Evolutionary conservation across 2,113 vertebrate species (phyloP), one percentile per base, ranked within the genome.

Genomic region (Silurus meridionalis): DNA sequence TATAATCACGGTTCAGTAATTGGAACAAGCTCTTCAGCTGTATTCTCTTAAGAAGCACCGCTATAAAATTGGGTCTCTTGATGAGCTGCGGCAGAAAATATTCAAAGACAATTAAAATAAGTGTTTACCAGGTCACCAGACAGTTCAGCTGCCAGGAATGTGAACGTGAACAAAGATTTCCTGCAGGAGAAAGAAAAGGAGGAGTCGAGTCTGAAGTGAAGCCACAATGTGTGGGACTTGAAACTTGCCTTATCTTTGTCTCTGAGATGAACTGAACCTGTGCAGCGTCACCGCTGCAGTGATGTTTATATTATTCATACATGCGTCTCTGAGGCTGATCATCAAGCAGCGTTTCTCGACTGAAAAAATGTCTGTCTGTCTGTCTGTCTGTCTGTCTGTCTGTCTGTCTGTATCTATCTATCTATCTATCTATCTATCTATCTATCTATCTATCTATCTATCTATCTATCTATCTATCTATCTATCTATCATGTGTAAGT

Each of bases 261-360:
- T 80, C 79, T 77, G n/a, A 83, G 82, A 88, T 85, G 67, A 88
- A 67, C 86, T 50, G 83, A 48, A 50, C 53, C 53, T 86, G 66
- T 67, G 21, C 25, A 58, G 79, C 25, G 55, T 69, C 69, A 66
- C 63, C 64, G 58, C 61, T 87, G 86, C 60, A 50, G 77, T 63
- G 74, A 58, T 83, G 83, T 83, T 79, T 82, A 52, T 83, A 71
- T 83, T 83, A 75, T 67, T 84, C 78, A 64, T 75, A 82, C 78
- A 8, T 81, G 37, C 88, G 87, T 83, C 63, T 82, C 67, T 77
- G 67, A 79, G 21, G 55, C 75, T 75, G 78, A 85, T 61, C 61
- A 82, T 25, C 48, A 80, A 64, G 64, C 69, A 74, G n/a, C 28
- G 57, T 80, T 71, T 78, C 85, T 78, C 72, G 9, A 46, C 55